A percentile compares a stretch with the other conserved stretches of the same genome.
phyloP scores from a whole-genome alignment of 1,140 invertebrate species.

The Zophobas atratus region DNA sequence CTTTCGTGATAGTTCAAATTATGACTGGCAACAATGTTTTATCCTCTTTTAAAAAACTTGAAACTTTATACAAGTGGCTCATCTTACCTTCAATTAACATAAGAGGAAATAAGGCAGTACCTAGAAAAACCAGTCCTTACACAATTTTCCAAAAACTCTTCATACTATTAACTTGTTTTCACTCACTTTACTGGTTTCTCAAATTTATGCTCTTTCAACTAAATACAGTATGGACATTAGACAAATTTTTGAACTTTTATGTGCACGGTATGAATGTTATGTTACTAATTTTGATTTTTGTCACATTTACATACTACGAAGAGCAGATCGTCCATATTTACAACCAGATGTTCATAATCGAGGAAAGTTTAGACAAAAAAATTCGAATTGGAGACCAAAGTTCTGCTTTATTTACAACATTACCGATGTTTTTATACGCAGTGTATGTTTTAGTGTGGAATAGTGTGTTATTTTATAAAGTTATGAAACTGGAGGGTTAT shows the following conservation, averaged over 20 bases:
- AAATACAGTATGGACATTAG: background rate
- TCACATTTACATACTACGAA: background rate
- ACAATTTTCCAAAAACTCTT: too few relatives aligned
- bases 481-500: too few relatives aligned
- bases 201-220: background rate
- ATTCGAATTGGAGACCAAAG: background rate
- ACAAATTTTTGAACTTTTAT: background rate
- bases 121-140: too few relatives aligned
- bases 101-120: too few relatives aligned
- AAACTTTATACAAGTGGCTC: too few relatives aligned
- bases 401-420: background rate
- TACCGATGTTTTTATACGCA: background rate
- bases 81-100: too few relatives aligned
- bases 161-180: too few relatives aligned
- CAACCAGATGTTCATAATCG: background rate
- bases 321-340: background rate
- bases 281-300: background rate
- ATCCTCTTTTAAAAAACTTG: too few relatives aligned
- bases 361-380: background rate
- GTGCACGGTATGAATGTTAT: background rate
- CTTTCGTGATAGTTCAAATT: too few relatives aligned
- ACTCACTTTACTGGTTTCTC: background rate
- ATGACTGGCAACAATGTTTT: too few relatives aligned
- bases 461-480: too few relatives aligned
- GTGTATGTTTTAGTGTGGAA: background rate